Conservation (phyloP, 1,140 invertebrate species). For the Hydropsyche tenuis region DNA sequence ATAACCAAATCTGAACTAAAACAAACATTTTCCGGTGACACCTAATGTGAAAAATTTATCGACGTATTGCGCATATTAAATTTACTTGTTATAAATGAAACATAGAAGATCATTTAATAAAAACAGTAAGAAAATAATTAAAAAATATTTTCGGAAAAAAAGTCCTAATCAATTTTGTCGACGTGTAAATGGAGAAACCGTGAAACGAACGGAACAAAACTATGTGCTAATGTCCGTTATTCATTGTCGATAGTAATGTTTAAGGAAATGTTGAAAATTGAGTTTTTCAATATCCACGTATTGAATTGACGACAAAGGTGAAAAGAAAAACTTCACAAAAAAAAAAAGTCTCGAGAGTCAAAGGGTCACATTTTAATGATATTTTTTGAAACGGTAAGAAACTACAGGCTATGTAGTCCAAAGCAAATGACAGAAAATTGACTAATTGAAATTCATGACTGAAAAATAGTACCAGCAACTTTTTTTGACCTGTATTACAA, state of each 20-base stretch:
- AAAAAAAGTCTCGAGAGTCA: not conserved
- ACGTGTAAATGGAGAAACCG: not conserved
- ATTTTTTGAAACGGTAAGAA: too few species aligned
- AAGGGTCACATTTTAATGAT: not conserved
- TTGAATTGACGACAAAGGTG: not conserved
- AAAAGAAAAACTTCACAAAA: too few species aligned
- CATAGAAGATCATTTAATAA: too few species aligned
- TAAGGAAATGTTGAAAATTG: not conserved
- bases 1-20: not conserved
- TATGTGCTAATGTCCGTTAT: not conserved
- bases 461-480: too few species aligned
- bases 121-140: too few species aligned
- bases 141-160: not conserved
- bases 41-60: not conserved
- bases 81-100: too few species aligned
- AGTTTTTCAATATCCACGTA: not conserved
- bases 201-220: not conserved
- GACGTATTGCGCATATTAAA: too few species aligned
- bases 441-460: too few species aligned
- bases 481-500: too few species aligned
- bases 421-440: too few species aligned
- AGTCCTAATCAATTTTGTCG: not conserved
- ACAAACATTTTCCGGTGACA: conserved; percentile 1
- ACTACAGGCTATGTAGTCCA: too few species aligned
- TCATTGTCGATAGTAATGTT: not conserved